phyloP scores from a whole-genome alignment of 2,888 invertebrate genomes.

The Agrochola macilenta region DNA sequence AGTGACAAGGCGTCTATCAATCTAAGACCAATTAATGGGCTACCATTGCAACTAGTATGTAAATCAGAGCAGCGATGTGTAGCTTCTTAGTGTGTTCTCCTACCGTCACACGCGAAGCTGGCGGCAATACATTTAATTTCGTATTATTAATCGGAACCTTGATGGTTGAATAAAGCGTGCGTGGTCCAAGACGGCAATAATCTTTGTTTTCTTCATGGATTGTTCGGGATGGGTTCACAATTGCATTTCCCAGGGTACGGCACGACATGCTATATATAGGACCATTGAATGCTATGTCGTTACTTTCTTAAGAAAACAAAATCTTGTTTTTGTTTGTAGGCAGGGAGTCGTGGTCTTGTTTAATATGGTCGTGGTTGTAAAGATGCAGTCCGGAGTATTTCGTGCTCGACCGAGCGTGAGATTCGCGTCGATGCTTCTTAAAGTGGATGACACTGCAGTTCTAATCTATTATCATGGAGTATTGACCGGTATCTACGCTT shows the following conservation, averaged over 20 bases:
- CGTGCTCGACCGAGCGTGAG: conserved; percentile 69
- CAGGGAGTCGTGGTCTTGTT: conserved; percentile 71
- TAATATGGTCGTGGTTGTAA: conserved; percentile 70
- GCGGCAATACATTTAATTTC: conserved; percentile 73
- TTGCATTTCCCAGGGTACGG: conserved; percentile 60
- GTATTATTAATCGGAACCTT: conserved; percentile 74
- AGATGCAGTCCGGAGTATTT: conserved; percentile 68
- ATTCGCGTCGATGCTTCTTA: conserved; percentile 73
- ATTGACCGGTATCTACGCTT: conserved; percentile 71
- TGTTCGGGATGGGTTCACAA: conserved; percentile 63
- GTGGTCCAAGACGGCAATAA: conserved; percentile 68
- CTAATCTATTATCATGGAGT: conserved; percentile 72
- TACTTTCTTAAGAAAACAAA: conserved; percentile 71
- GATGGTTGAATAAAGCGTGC: conserved; percentile 70
- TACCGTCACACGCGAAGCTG: conserved; percentile 59
- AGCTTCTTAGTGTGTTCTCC: conserved; percentile 58
- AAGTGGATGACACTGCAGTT: conserved; percentile 80
- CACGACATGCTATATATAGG: conserved; percentile 62
- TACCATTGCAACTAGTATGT: conserved; percentile 70
- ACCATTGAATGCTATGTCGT: conserved; percentile 68
- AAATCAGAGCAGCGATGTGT: conserved; percentile 69
- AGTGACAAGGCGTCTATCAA: conserved; percentile 66
- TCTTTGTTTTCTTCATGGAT: conserved; percentile 70
- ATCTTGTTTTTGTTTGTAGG: conserved; percentile 72
- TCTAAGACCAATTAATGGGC: conserved; percentile 68